Conservation (phyloP, 2,113 vertebrate species). For the Nibea albiflora region DNA sequence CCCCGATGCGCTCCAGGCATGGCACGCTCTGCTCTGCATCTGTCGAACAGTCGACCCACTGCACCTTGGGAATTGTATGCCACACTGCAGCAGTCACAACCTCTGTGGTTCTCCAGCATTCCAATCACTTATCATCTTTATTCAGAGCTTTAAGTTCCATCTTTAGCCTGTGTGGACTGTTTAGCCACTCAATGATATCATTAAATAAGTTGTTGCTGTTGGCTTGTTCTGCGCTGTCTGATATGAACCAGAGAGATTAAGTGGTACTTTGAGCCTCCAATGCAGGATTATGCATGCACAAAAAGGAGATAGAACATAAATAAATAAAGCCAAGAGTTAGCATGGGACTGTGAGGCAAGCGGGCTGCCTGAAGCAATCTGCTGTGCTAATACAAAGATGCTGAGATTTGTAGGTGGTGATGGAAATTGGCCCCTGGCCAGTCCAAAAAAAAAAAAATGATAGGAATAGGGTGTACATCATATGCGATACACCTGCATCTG, state of each 20-base stretch:
- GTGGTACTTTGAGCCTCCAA: slow-evolving; percentile 1
- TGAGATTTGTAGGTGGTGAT: slow-evolving; percentile 7
- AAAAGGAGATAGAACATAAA: slow-evolving; percentile 11
- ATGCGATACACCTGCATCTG: not conserved
- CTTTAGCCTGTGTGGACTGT: not conserved
- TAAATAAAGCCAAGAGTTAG: slow-evolving; percentile 19
- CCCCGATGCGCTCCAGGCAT: slow-evolving; percentile 32
- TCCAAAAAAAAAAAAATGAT: not conserved
- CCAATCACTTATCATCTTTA: slow-evolving; percentile 6
- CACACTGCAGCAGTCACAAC: slow-evolving; percentile 6
- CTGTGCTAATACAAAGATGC: not conserved
- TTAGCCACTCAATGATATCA: not conserved
- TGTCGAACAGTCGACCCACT: slow-evolving; percentile 27
- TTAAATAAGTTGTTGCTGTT: slow-evolving; percentile 2
- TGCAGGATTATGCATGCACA: slow-evolving; percentile 26
- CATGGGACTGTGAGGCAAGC: slow-evolving; percentile 11
- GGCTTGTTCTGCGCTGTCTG: slow-evolving; percentile 17
- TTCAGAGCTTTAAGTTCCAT: slow-evolving; percentile 15
- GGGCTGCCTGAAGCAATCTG: slow-evolving; percentile 26
- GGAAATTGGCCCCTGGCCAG: not conserved
- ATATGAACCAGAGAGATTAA: slow-evolving; percentile 10
- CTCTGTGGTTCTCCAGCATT: not conserved
- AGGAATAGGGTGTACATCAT: not conserved
- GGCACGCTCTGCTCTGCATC: slow-evolving; percentile 26
- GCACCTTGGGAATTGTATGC: slow-evolving; percentile 23